A percentile compares a stretch with the other conserved stretches of the same genome.
Conservation (phyloP, 1,140 invertebrate species). For the Lysiphlebus fabarum region DNA sequence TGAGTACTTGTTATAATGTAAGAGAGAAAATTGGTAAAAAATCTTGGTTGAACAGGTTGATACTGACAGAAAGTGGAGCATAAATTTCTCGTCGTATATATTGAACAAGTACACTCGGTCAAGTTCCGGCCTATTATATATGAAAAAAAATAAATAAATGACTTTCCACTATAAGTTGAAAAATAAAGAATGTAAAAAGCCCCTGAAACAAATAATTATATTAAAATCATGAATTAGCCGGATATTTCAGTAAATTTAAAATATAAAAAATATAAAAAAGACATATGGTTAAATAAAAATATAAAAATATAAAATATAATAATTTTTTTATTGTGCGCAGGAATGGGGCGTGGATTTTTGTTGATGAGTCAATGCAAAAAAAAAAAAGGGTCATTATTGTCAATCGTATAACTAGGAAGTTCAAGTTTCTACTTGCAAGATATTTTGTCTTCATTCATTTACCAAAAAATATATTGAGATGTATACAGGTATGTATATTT, state of each 20-base stretch:
- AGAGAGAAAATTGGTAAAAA: conserved; percentile 9
- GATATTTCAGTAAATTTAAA: no score
- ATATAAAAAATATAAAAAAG: no score
- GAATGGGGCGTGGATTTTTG: conserved; percentile 12
- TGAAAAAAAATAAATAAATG: neutral
- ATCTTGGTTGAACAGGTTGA: conserved; percentile 14
- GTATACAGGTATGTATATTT: no score
- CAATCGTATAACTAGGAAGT: neutral
- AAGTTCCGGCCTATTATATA: conserved; percentile 11
- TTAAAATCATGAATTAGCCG: no score
- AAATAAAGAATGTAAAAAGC: no score
- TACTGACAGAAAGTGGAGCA: conserved; percentile 19
- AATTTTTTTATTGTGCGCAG: neutral
- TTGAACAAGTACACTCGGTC: conserved; percentile 1
- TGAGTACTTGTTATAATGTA: no score
- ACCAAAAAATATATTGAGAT: no score
- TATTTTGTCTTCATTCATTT: neutral
- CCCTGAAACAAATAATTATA: no score
- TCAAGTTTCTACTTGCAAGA: conserved; percentile 3
- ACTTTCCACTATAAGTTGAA: no score
- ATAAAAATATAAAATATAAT: no score
- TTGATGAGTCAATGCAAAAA: conserved; percentile 9
- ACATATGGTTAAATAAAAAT: no score
- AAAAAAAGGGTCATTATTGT: neutral
- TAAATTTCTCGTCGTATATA: neutral